Conservation (phyloP, 2,797 vertebrate species). For the Macroramphosus scolopax region DNA sequence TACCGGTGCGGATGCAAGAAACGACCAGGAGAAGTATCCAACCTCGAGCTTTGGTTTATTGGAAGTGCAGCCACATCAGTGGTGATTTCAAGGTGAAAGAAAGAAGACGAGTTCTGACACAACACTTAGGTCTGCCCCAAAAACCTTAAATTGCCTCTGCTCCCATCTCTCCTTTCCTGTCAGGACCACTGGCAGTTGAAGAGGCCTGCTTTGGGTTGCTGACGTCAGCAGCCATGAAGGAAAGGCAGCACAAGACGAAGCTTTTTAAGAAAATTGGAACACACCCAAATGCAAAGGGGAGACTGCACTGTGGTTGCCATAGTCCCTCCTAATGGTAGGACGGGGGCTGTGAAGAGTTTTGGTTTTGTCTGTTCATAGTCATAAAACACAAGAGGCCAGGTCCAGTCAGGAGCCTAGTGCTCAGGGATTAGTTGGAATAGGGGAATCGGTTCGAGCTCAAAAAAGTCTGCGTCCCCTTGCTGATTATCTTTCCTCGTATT, state of each 20-base stretch:
- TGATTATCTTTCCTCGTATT: conserved; percentile 49
- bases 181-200: conserved; percentile 1
- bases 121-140: conserved; percentile 6
- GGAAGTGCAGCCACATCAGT: conserved; percentile 5
- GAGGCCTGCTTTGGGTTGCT: conserved; percentile 1
- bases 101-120: conserved; percentile 3
- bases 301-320: conserved; percentile 18
- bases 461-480: conserved; percentile 6
- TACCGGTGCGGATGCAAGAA: background rate
- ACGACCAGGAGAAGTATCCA: conserved; percentile 6
- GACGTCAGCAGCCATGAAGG: conserved; percentile 9
- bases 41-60: conserved; percentile 2
- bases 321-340: conserved; percentile 5
- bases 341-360: conserved; percentile 20
- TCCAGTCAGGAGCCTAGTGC: conserved; percentile 8
- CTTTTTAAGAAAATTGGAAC: conserved; percentile 28
- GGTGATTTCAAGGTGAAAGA: conserved; percentile 7
- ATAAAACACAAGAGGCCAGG: conserved; percentile 17
- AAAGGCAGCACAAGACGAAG: conserved; percentile 29
- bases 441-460: conserved; percentile 11
- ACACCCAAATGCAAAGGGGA: conserved; percentile 14
- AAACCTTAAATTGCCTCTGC: conserved; percentile 18
- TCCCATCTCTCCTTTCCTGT: conserved; percentile 11
- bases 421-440: conserved; percentile 13
- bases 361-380: conserved; percentile 13